Evolutionary conservation across 2,888 invertebrate genomes (phyloP), one percentile per base, ranked within the genome.

Genomic region (Cheilosia impressa): DNA sequence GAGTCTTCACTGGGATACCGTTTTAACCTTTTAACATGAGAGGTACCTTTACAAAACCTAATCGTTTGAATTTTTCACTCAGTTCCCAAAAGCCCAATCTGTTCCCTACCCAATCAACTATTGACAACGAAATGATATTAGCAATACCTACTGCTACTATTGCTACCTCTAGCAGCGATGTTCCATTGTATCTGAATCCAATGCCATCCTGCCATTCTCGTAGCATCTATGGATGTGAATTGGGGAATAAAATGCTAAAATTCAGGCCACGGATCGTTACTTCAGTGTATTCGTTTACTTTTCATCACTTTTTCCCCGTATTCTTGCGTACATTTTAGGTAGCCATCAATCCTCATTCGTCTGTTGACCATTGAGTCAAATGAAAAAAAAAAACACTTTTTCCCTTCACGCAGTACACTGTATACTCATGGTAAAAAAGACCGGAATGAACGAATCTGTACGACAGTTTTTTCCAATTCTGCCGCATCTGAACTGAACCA

Each of bases 81-180:
- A 45, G 45, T 27, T 19, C 17, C 27, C 17, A 34, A 65, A 50
- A 38, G 24, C 38, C 65, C 19, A n/a, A 41, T 52, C 38, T 4
- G 24, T 52, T 65, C 22, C 65, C 50, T n/a, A 22, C 19, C 65
- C 52, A 50, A 65, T 65, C 65, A 52, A 65, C 52, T 50, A 65
- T 52, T 65, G 52, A 52, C 65, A 65, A 65, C 52, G 22, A 52
- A 65, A 65, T 52, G 50, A 52, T 52, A 50, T 65, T 65, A 65
- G 52, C 22, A 52, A 22, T 6, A 27, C 27, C 27, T 4, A 27
- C 27, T 27, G 27, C 27, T 24, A 24, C 63, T 47, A 15, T 22
- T 50, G 15, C 22, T 52, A 65, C 52, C 38, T 65, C 19, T 65
- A 22, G 38, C 34, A 7, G 19, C n/a, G 13, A 4, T 41, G 38